Percentiles rank a stretch among this genome's conserved stretches.
phyloP scores from a whole-genome alignment of 2,113 vertebrate genomes.

The Dryoscopus gambensis region DNA sequence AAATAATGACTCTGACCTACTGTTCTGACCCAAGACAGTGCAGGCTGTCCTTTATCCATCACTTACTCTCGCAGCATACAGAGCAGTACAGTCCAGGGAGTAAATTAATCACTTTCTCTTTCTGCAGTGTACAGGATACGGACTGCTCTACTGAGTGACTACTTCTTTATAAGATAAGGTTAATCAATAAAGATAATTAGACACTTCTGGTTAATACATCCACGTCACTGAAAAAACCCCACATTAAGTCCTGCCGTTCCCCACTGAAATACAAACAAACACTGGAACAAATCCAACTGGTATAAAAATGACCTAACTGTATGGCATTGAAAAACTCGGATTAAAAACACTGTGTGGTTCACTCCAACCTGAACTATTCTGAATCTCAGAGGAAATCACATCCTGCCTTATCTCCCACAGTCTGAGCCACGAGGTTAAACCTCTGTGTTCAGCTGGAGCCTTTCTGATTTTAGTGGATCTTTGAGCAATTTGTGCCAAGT shows the following conservation, averaged over 20 bases:
- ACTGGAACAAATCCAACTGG: neutral
- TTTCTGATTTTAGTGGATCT: neutral
- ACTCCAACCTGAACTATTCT: neutral
- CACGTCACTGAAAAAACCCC: neutral
- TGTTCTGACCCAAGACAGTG: constrained; percentile 23
- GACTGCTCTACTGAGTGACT: constrained; percentile 26
- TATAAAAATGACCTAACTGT: neutral
- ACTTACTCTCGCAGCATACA: neutral
- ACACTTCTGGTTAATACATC: constrained; percentile 33
- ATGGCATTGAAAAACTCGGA: neutral
- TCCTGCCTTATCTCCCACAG: neutral
- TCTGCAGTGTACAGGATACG: constrained; percentile 7
- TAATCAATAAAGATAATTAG: constrained; percentile 64
- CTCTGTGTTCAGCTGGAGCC: neutral
- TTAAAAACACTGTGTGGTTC: neutral
- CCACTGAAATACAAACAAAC: neutral
- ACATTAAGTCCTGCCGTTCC: neutral
- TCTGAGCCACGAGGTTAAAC: neutral
- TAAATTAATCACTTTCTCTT: constrained; percentile 56
- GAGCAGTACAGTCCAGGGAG: neutral
- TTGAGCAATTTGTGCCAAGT: neutral
- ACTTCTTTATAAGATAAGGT: constrained; percentile 50
- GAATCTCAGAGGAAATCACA: neutral
- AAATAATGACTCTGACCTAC: constrained; percentile 45
- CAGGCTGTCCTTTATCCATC: constrained; percentile 36